Base-by-base conservation (phyloP, 2,888 invertebrate genomes). In the Amphipyra berbera region DNA sequence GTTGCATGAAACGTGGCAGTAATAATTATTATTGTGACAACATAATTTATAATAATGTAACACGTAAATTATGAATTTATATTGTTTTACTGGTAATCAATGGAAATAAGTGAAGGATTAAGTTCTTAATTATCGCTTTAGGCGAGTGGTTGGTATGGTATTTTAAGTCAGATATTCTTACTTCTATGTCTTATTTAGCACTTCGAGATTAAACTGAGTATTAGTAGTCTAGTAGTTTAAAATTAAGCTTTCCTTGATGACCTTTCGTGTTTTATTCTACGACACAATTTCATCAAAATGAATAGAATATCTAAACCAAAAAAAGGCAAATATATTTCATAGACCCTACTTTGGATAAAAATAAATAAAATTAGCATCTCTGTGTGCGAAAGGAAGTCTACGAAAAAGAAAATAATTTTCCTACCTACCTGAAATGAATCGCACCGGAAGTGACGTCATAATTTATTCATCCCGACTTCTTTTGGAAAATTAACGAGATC, bases 401-500 rank as follows among this genome's bases (percentile, higher is more conserved):
- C 21, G 37, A 14, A 38, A 61, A 72, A 68, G 52, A 70, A 73
- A 68, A 72, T 76, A 76, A 82, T 76, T 78, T 60, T 75, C 55
- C 45, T 60, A 76, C 55, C 45, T 55, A 45, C 58, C 57, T 73
- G 62, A 73, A 79, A 74, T 67, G 73, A 74, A 62, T 66, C 68
- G 63, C 62, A 61, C 68, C 73, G 83, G 84, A 80, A 78, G 79
- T 82, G 80, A 82, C 79, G 83, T 70, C 84, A 85, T 85, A 83
- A 83, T 81, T 86, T 82, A 87, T 88, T 86, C 84, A 85, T 79
- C 46, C 68, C 66, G 66, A 76, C 75, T 80, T 83, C 82, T 76
- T 75, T 82, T 82, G 73, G 73, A 68, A 79, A 79, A 79, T 86
- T 84, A 84, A 88, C 79, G 85, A 85, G 82, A 73, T 72, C 83